phyloP scores from a whole-genome alignment of 2,113 vertebrate genomes.

The Clarias batrachus region DNA sequence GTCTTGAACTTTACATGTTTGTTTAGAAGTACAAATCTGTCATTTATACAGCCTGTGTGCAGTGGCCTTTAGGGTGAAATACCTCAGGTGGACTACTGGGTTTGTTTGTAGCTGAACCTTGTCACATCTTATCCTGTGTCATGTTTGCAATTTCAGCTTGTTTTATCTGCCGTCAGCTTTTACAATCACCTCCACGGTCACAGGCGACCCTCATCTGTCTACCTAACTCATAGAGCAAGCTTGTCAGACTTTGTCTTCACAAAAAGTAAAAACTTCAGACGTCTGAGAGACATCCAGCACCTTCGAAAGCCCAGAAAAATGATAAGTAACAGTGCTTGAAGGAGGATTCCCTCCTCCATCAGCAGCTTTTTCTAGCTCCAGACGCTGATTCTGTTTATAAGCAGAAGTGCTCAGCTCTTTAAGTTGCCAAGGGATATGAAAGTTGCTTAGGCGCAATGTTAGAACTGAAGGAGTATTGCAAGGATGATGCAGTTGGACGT shows the following conservation, averaged over 20 bases:
- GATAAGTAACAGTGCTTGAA: slow-evolving; percentile 43
- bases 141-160: slow-evolving; percentile 39
- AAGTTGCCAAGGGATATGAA: slow-evolving; percentile 36
- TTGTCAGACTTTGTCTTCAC: slow-evolving; percentile 26
- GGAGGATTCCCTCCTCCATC: slow-evolving; percentile 33
- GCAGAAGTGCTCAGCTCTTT: slow-evolving; percentile 18
- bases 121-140: slow-evolving; percentile 42
- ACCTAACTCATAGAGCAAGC: slow-evolving; percentile 30
- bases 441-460: slow-evolving; percentile 40
- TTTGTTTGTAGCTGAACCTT: slow-evolving; percentile 30
- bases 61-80: slow-evolving; percentile 22
- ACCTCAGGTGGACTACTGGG: background rate
- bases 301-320: slow-evolving; percentile 34
- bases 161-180: slow-evolving; percentile 47
- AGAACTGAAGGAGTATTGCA: slow-evolving; percentile 24
- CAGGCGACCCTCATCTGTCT: slow-evolving; percentile 33
- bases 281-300: background rate
- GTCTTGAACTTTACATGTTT: background rate
- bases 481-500: slow-evolving; percentile 5
- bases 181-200: slow-evolving; percentile 33
- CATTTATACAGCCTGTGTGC: background rate
- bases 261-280: background rate
- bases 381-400: slow-evolving; percentile 60
- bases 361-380: slow-evolving; percentile 31
- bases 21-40: background rate